Evolutionary conservation across 2,888 invertebrate species (phyloP).

Genomic region (Loripinus fragilis): DNA sequence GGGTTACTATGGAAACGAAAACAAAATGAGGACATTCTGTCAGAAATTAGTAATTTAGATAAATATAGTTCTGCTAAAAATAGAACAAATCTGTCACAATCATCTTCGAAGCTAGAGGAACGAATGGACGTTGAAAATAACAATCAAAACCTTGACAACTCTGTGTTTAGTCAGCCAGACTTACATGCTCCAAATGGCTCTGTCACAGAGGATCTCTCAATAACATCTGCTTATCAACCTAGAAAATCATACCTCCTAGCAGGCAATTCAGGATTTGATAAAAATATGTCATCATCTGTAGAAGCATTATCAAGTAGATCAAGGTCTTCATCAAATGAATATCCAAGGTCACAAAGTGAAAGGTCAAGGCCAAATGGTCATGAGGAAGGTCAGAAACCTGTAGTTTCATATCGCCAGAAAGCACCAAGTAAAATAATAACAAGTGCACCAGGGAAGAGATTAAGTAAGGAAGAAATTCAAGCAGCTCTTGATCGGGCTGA

Average conservation of each 20-base stretch:
- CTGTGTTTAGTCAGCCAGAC: constrained; percentile 39
- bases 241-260: constrained; percentile 51
- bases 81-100: constrained; percentile 42
- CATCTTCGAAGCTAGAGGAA: constrained; percentile 35
- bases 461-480: constrained; percentile 76
- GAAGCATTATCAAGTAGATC: constrained; percentile 51
- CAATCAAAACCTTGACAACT: constrained; percentile 45
- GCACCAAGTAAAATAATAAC: constrained; percentile 41
- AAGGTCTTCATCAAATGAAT: constrained; percentile 24
- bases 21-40: constrained; percentile 51
- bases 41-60: constrained; percentile 54
- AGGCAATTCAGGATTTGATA: constrained; percentile 50
- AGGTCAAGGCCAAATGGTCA: constrained; percentile 36
- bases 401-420: constrained; percentile 40
- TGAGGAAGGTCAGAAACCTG: constrained; percentile 18
- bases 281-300: constrained; percentile 53
- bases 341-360: constrained; percentile 17
- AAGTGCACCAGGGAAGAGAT: constrained; percentile 57
- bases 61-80: constrained; percentile 41
- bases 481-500: constrained; percentile 74
- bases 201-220: constrained; percentile 53
- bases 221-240: constrained; percentile 58
- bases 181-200: constrained; percentile 44
- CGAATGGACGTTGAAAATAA: constrained; percentile 18
- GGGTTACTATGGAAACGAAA: constrained; percentile 71